These are phyloP conservation scores for Porites lobata DNA, from an alignment of 92 coral and sea anemone species.

Conservation along the genomic window DNA sequence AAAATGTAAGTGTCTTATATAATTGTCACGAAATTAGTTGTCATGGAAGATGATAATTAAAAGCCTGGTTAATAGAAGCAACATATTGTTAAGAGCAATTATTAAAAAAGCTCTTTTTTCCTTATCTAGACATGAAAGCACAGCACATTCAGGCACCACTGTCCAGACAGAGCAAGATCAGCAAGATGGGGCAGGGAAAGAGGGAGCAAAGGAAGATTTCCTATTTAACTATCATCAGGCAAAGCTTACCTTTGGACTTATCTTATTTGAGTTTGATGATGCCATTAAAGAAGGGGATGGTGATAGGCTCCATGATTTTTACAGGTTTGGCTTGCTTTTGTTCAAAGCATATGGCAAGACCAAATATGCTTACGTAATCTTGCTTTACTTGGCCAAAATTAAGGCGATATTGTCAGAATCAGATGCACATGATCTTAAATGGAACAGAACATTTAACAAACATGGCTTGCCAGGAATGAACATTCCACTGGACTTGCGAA, in stretches of 20 bases:
- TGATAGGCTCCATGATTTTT: constrained; percentile 52
- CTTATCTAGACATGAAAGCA: constrained; percentile 34
- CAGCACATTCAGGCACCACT: constrained; percentile 8
- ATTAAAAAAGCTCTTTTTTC: constrained; percentile 19
- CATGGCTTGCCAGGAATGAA: constrained; percentile 58
- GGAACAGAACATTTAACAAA: constrained; percentile 66
- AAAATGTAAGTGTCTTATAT: constrained; percentile 9
- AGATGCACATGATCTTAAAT: constrained; percentile 54
- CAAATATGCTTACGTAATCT: constrained; percentile 59
- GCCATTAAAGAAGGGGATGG: constrained; percentile 67
- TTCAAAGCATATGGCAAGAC: constrained; percentile 55
- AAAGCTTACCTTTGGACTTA: neutral
- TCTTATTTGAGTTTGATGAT: neutral
- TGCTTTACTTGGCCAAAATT: constrained; percentile 53
- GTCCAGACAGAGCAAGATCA: constrained; percentile 14
- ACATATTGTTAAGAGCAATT: constrained; percentile 17
- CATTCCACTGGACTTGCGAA: constrained; percentile 68
- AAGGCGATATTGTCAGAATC: constrained; percentile 48
- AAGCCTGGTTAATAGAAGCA: constrained; percentile 19
- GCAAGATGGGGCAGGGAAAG: constrained; percentile 15
- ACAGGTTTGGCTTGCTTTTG: constrained; percentile 48
- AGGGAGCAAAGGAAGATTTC: constrained; percentile 36
- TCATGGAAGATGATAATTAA: constrained; percentile 3
- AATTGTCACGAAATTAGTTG: constrained; percentile 9
- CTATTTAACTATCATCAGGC: constrained; percentile 2